Evolutionary conservation across 2,888 invertebrate species (phyloP).

Genomic region (Macrosoma leucophasiata): DNA sequence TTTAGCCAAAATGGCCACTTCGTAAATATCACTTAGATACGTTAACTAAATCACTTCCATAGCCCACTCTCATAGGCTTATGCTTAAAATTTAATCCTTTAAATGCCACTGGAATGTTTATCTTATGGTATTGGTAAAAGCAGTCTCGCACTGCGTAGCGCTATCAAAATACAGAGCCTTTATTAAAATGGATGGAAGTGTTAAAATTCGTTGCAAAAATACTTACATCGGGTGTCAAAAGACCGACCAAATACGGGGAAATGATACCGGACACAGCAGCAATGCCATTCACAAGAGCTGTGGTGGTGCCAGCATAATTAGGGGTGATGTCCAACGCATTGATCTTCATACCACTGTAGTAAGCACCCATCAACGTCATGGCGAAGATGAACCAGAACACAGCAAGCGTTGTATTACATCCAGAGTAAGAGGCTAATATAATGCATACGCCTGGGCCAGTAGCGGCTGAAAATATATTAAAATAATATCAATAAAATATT

Average conservation of each 20-base stretch:
- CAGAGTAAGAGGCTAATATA: slow-evolving; percentile 78
- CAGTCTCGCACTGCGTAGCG: too few relatives aligned
- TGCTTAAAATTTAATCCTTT: too few relatives aligned
- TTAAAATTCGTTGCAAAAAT: too few relatives aligned
- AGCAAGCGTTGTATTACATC: slow-evolving; percentile 70
- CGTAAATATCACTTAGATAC: too few relatives aligned
- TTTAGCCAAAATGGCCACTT: too few relatives aligned
- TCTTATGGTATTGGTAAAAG: too few relatives aligned
- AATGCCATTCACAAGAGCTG: slow-evolving; percentile 79
- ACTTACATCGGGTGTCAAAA: slow-evolving; percentile 77
- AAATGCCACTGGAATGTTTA: too few relatives aligned
- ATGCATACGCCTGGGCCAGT: slow-evolving; percentile 80
- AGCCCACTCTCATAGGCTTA: background rate
- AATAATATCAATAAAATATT: background rate
- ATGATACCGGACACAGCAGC: slow-evolving; percentile 79
- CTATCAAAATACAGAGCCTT: too few relatives aligned
- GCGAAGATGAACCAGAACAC: slow-evolving; percentile 78
- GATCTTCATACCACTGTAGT: slow-evolving; percentile 81
- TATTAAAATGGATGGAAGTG: too few relatives aligned
- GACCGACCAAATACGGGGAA: slow-evolving; percentile 77
- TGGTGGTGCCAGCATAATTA: slow-evolving; percentile 79
- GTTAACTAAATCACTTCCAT: background rate
- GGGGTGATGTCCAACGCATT: slow-evolving; percentile 79
- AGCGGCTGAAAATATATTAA: slow-evolving; percentile 64
- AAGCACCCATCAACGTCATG: slow-evolving; percentile 82